Conservation (phyloP, 2,888 invertebrate genomes). For the Geotrupes spiniger region DNA sequence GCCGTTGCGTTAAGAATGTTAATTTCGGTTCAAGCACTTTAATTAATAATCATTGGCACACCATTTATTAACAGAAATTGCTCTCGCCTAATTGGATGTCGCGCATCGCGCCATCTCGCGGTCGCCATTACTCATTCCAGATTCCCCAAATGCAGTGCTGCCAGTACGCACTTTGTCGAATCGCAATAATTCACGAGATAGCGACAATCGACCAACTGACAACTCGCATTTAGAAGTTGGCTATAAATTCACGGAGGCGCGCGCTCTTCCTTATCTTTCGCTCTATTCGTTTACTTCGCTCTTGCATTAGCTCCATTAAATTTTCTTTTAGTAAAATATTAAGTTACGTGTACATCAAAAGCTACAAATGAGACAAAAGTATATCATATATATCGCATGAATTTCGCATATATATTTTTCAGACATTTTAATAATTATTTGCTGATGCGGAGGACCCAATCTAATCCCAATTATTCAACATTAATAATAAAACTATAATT, state of each 20-base stretch:
- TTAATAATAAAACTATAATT: too few species aligned
- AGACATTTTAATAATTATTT: too few species aligned
- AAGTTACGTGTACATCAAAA: too few species aligned
- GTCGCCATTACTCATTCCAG: slow-evolving; percentile 40
- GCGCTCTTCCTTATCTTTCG: slow-evolving; percentile 10
- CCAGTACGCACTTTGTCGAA: slow-evolving; percentile 33
- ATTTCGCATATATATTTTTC: too few species aligned
- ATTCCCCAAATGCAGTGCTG: slow-evolving; percentile 18
- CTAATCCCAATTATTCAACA: too few species aligned
- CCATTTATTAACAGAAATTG: slow-evolving; percentile 47
- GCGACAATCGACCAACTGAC: slow-evolving; percentile 30
- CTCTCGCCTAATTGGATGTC: slow-evolving; percentile 45
- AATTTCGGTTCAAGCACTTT: slow-evolving; percentile 39
- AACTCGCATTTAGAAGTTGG: slow-evolving; percentile 30
- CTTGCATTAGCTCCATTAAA: slow-evolving; percentile 17
- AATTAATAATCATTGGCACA: slow-evolving; percentile 49
- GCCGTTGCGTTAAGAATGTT: slow-evolving; percentile 35
- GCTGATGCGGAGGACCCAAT: too few species aligned
- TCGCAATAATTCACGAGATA: slow-evolving; percentile 36
- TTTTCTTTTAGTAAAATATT: too few species aligned
- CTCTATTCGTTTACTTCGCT: slow-evolving; percentile 13
- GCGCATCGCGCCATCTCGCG: slow-evolving; percentile 40
- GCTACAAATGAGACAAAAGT: too few species aligned
- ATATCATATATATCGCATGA: too few species aligned
- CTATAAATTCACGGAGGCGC: slow-evolving; percentile 26